Base-by-base conservation (phyloP, 2,888 invertebrate genomes). In the Drosophila anceps region DNA sequence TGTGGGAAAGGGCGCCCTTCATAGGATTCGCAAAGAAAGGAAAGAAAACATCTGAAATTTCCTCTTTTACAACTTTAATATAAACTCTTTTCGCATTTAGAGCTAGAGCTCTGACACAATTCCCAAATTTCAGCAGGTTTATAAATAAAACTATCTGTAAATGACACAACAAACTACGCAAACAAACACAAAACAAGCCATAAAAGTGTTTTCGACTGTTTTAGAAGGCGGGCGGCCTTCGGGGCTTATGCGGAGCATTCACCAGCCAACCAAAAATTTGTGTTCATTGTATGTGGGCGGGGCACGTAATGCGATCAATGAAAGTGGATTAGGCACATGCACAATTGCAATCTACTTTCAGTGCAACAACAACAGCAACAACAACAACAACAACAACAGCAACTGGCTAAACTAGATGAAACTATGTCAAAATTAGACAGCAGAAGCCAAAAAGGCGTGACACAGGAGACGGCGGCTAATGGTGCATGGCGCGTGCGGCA, bases 371-470 rank as follows among this genome's bases (percentile, higher is more conserved):
- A 60, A n/a, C n/a, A n/a, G n/a, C n/a, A n/a, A n/a, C n/a, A n/a
- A n/a, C n/a, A n/a, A n/a, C n/a, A n/a, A n/a, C n/a, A n/a, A n/a
- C n/a, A n/a, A n/a, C 57, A 68, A 44, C 63, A 65, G 63, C 65
- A 60, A 64, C 63, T 37, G 48, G 39, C 33, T 24, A 58, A 57
- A 54, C 53, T 46, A 50, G 55, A 66, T 72, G 55, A 61, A 87
- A 82, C 76, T 73, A 79, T 85, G 85, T 82, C 85, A 85, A 83
- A 81, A 85, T 81, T 76, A 70, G 80, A 85, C 87, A 76, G 83
- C 87, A 82, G 83, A 83, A 83, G 79, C 77, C 84, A 79, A 80
- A 78, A 61, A 81, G 73, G 78, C 80, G 78, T 78, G 73, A 54
- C 64, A 35, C 31, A 44, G 18, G 31, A 50, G 31, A 33, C 20